Evolutionary conservation across 1,140 invertebrate species (phyloP).

Genomic region (Hylaeus volcanicus): DNA sequence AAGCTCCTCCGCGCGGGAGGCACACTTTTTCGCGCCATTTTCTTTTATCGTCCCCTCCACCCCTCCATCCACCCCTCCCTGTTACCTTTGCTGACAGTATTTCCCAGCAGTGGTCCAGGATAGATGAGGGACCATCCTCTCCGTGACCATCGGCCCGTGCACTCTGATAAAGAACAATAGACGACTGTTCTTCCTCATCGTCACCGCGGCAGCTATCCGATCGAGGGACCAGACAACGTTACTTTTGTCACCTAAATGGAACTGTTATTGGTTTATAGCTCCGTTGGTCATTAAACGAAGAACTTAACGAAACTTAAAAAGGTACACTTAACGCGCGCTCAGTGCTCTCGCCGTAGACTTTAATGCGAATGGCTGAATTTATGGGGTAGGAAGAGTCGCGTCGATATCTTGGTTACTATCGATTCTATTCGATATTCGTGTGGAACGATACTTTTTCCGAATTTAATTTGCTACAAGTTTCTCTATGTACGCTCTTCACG

Average conservation of each 20-base stretch:
- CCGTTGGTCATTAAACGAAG: no score
- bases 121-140: conserved; percentile 41
- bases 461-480: no score
- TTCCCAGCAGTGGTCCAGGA: conserved; percentile 41
- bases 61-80: background rate
- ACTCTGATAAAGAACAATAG: conserved; percentile 64
- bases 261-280: background rate
- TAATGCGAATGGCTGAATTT: no score
- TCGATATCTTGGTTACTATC: no score
- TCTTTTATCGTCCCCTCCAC: conserved; percentile 44
- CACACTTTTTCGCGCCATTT: conserved; percentile 45
- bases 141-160: conserved; percentile 56
- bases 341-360: no score
- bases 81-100: conserved; percentile 47
- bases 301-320: no score
- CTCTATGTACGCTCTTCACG: no score
- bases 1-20: background rate
- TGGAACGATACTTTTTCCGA: no score
- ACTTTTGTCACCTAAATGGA: background rate
- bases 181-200: conserved; percentile 51
- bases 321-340: background rate
- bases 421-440: no score
- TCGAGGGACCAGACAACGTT: background rate
- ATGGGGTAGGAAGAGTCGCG: no score
- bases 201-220: conserved; percentile 30